Base-by-base conservation (phyloP, 2,797 vertebrate species). In the Parauchenoglanis ngamensis region DNA sequence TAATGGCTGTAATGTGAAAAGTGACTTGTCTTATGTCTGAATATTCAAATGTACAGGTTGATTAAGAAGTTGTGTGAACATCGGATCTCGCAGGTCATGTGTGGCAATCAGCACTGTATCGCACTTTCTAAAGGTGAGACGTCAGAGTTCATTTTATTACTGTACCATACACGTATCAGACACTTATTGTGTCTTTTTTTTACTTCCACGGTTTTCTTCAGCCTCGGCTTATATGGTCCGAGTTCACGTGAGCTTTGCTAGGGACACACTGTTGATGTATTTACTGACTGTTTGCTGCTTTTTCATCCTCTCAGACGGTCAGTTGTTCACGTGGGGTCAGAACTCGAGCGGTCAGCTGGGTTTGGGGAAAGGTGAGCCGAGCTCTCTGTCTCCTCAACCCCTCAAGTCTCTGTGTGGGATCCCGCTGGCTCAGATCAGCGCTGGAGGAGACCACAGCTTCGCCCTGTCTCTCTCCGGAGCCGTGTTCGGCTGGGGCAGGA, bases 21-120 rank as follows among this genome's bases (percentile, higher is more conserved):
- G 4, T 15, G 6, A 7, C 1, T n/a, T 17, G 12, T 52, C n/a
- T 25, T 49, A 0, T 7, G 0, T 40, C 35, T 2, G 3, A 17
- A 35, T 52, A 15, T 40, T 40, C 40, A 3, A 40, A 40, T 40
- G 40, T 80, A 46, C 86, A 99, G 98, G 94, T 94, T 99, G 94
- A 97, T 99, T 89, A 99, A 98, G 92, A 97, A 97, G 86, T 93
- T 99, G 90, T 97, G 96, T 92, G 97, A 98, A 87, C 97, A 98
- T 92, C 97, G 92, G 4, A 98, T 99, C 93, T 95, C 98, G 87
- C 98, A 99, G 93, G 97, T 99, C 84, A 98, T 98, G 94, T 99
- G 98, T 94, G 98, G 98, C 89, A 98, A 97, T 91, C 97, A 98
- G 94, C 98, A 99, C 93, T 99, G 98, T 92, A 95, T 99, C 90